Evolutionary conservation across 2,113 vertebrate species (phyloP).

Genomic region (Menura novaehollandiae): DNA sequence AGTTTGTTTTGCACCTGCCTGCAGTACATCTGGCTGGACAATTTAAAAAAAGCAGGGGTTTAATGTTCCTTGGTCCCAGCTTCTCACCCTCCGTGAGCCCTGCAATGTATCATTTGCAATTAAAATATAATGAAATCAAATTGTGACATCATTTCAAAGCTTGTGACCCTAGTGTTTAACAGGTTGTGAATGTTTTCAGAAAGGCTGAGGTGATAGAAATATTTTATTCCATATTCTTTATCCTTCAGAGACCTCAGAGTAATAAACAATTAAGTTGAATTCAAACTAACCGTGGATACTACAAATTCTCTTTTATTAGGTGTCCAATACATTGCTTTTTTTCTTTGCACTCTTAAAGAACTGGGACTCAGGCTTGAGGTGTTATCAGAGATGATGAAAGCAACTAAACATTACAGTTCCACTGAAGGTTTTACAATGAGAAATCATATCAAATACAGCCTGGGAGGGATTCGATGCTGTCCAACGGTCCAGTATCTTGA

Average conservation of each 20-base stretch:
- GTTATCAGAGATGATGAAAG: background rate
- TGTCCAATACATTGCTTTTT: background rate
- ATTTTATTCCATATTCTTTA: background rate
- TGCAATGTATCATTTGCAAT: conserved; percentile 48
- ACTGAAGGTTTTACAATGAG: background rate
- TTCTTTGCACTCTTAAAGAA: background rate
- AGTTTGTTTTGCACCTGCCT: conserved; percentile 53
- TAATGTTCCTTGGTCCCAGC: background rate
- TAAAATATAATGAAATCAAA: conserved; percentile 57
- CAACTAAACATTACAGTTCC: background rate
- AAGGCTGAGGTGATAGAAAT: background rate
- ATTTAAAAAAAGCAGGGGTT: background rate
- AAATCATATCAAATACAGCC: background rate
- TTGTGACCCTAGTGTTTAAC: conserved; percentile 17
- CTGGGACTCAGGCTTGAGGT: background rate
- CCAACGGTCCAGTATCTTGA: background rate
- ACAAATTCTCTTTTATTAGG: conserved; percentile 5
- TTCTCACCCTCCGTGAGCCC: background rate
- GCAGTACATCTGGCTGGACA: conserved; percentile 6
- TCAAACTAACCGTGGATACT: conserved; percentile 13
- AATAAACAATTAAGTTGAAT: conserved; percentile 53
- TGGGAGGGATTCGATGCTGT: background rate
- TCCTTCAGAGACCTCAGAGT: conserved; percentile 43
- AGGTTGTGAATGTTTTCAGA: conserved; percentile 46
- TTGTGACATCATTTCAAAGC: conserved; percentile 45